Percentiles rank a stretch among this genome's conserved stretches.
Conservation (phyloP, 2,888 invertebrate species). For the Dolichomitus sp. region DNA sequence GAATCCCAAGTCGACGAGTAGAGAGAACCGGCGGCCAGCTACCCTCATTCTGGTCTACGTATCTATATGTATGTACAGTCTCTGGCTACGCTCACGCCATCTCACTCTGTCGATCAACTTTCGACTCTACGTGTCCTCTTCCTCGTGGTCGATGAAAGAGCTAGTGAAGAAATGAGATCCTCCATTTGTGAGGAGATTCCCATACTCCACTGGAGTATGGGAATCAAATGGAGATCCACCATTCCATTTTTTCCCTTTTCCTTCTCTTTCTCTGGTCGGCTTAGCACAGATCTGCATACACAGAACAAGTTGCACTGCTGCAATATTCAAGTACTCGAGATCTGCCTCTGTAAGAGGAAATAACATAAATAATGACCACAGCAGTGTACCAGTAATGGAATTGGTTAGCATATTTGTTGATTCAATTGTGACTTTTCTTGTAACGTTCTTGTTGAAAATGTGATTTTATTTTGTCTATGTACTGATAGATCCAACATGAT, state of each 20-base stretch:
- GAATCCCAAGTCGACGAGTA: slow-evolving; percentile 61
- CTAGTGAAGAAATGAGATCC: slow-evolving; percentile 50
- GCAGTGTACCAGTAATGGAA: background rate
- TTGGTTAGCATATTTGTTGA: slow-evolving; percentile 1
- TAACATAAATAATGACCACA: background rate
- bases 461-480: background rate
- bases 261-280: slow-evolving; percentile 65
- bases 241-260: slow-evolving; percentile 63
- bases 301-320: slow-evolving; percentile 73
- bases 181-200: slow-evolving; percentile 30
- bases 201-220: too few relatives aligned
- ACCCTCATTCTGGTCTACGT: slow-evolving; percentile 27
- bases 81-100: background rate
- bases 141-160: slow-evolving; percentile 2
- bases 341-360: slow-evolving; percentile 26
- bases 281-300: slow-evolving; percentile 66
- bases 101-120: slow-evolving; percentile 44
- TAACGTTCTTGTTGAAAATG: background rate
- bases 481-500: background rate
- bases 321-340: slow-evolving; percentile 54
- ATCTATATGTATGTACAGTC: slow-evolving; percentile 5
- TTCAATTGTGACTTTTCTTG: background rate
- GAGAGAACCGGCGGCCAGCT: slow-evolving; percentile 43
- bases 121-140: slow-evolving; percentile 38
- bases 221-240: slow-evolving; percentile 16